Conservation (phyloP, 1,140 invertebrate species). For the Coenobita brevimanus region DNA sequence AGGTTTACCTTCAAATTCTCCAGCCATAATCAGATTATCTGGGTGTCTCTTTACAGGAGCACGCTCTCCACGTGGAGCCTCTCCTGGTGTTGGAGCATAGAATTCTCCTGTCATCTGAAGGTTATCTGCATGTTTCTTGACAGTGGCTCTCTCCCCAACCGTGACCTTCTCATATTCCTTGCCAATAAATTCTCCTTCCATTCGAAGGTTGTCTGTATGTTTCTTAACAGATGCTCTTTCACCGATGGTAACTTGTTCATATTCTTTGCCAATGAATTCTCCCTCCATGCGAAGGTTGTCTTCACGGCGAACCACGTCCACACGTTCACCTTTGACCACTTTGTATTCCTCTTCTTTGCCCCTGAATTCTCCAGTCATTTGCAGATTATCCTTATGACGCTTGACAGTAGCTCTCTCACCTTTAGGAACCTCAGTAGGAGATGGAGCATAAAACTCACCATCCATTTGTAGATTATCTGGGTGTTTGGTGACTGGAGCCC, state of each 20-base stretch:
- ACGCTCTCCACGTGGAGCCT: constrained; percentile 37
- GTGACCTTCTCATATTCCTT: constrained; percentile 19
- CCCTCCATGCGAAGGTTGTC: neutral
- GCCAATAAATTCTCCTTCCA: constrained; percentile 35
- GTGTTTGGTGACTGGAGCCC: constrained; percentile 43
- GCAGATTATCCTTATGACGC: too few species aligned
- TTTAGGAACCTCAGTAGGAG: too few species aligned
- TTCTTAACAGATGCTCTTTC: constrained; percentile 7
- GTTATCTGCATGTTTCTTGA: constrained; percentile 51
- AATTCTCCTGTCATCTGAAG: constrained; percentile 47
- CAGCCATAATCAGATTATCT: constrained; percentile 25
- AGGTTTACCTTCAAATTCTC: constrained; percentile 19
- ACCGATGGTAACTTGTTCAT: constrained; percentile 74
- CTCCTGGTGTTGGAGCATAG: neutral
- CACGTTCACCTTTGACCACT: constrained; percentile 70
- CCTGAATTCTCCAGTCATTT: constrained; percentile 3
- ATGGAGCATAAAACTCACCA: too few species aligned
- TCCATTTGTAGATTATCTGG: constrained; percentile 54
- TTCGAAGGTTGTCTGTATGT: constrained; percentile 6
- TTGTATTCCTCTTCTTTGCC: constrained; percentile 74
- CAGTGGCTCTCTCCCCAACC: constrained; percentile 45
- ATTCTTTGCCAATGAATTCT: constrained; percentile 75
- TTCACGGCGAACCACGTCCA: too few species aligned
- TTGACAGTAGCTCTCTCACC: too few species aligned
- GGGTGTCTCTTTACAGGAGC: constrained; percentile 42